Evolutionary conservation across 2,113 vertebrate genomes (phyloP).

Genomic region (Myxocyprinus asiaticus): DNA sequence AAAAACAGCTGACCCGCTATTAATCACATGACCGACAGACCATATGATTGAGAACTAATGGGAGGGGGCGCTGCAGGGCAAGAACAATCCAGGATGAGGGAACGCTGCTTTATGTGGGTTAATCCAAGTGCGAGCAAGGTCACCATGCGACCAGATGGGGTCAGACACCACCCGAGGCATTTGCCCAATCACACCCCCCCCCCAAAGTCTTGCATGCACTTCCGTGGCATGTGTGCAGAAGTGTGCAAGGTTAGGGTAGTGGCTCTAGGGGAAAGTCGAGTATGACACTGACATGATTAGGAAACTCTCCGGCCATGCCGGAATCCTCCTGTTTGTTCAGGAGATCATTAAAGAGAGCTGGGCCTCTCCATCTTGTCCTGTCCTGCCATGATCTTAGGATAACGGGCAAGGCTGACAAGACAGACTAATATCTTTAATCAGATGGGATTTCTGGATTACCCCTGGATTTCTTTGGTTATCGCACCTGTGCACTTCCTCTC

Average conservation of each 20-base stretch:
- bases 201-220: constrained; percentile 5
- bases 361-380: constrained; percentile 30
- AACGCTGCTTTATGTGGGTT: constrained; percentile 79
- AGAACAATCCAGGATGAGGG: constrained; percentile 83
- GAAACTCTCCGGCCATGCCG: neutral
- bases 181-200: constrained; percentile 46
- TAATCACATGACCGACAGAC: constrained; percentile 89
- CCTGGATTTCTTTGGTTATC: constrained; percentile 66
- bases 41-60: constrained; percentile 89
- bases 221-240: neutral
- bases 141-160: constrained; percentile 78
- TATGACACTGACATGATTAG: no score
- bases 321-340: neutral
- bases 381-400: constrained; percentile 1
- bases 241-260: neutral
- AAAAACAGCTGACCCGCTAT: constrained; percentile 76
- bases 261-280: no score
- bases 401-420: constrained; percentile 1
- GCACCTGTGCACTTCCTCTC: constrained; percentile 39
- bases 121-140: constrained; percentile 83
- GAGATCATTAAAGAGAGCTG: neutral
- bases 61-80: constrained; percentile 64
- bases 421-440: constrained; percentile 66
- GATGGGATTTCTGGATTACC: constrained; percentile 66
- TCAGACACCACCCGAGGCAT: constrained; percentile 73